These are phyloP conservation scores for Threskiornis aethiopicus DNA, from an alignment of 2,797 vertebrate genomes.

Conservation along the genomic window DNA sequence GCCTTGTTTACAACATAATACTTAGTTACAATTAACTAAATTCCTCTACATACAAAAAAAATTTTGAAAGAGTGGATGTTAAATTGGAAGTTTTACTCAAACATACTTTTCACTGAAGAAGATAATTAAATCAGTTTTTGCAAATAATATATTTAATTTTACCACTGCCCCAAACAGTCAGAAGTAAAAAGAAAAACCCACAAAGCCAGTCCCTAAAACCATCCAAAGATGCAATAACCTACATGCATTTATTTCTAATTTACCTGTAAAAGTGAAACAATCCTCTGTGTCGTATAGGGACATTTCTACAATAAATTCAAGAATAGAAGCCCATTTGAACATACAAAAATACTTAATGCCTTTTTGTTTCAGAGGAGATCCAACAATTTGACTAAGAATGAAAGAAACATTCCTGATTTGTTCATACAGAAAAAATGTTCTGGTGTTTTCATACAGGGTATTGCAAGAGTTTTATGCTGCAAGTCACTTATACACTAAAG, in stretches of 20 bases:
- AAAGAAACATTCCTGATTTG: not conserved
- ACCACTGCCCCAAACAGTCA: not conserved
- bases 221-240: not conserved
- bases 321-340: not conserved
- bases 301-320: not conserved
- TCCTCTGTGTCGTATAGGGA: not conserved
- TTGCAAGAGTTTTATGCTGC: not conserved
- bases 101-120: not conserved
- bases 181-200: not conserved
- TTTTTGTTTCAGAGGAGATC: not conserved
- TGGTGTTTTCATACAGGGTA: not conserved
- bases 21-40: not conserved
- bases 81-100: not conserved
- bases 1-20: not conserved
- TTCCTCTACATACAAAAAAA: not conserved
- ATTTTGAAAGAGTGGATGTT: not conserved
- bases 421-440: not conserved
- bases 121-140: not conserved
- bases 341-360: not conserved
- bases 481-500: not conserved
- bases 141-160: not conserved
- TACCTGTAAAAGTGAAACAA: not conserved
- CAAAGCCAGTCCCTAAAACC: not conserved
- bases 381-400: not conserved
- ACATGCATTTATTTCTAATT: not conserved